A percentile compares a stretch with the other conserved stretches of the same genome.
Conservation (phyloP, 2,888 invertebrate species). For the Petrolisthes manimaculis region DNA sequence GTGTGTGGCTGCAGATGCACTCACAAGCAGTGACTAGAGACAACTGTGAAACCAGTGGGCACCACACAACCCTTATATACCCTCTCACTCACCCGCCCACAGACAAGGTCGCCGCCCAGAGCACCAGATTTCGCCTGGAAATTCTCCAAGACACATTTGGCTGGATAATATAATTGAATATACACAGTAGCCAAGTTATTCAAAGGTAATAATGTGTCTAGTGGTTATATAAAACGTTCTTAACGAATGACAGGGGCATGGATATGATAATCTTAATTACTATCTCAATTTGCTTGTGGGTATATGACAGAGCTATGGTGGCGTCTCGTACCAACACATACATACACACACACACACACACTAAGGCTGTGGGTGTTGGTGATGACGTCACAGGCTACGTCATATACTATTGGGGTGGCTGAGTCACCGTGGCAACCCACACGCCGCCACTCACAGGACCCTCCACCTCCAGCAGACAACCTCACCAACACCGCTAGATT, state of each 20-base stretch:
- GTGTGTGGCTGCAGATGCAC: not conserved
- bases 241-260: no score
- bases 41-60: not conserved
- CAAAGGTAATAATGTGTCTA: no score
- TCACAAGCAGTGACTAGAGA: conserved; percentile 19
- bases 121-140: conserved; percentile 22
- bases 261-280: no score
- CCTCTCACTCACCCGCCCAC: conserved; percentile 15
- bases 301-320: no score
- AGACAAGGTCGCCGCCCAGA: not conserved
- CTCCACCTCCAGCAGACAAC: conserved; percentile 10
- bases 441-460: conserved; percentile 1
- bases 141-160: not conserved
- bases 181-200: no score
- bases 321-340: no score
- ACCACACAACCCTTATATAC: conserved; percentile 19
- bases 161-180: no score
- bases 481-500: not conserved
- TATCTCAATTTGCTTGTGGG: no score
- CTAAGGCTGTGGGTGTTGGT: conserved; percentile 9
- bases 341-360: not conserved
- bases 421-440: conserved; percentile 38
- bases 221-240: no score
- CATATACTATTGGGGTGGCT: conserved; percentile 50
- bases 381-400: conserved; percentile 49